These are phyloP conservation scores for Shargacucullia verbasci DNA, from an alignment of 2,888 invertebrate genomes.

Conservation along the genomic window DNA sequence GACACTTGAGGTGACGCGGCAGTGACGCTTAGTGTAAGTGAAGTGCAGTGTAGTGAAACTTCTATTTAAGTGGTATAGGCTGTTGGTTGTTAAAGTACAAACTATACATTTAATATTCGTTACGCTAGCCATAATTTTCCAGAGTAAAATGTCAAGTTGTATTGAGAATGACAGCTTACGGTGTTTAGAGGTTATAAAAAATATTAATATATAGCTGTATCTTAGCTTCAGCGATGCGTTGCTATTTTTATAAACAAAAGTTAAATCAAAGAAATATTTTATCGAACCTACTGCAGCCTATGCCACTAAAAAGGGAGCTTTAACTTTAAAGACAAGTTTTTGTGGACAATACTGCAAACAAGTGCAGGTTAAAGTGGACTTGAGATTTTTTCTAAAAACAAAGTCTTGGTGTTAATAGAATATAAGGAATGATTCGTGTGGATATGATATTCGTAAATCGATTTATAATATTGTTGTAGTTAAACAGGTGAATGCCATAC, in stretches of 20 bases:
- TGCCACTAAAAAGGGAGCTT: conserved; percentile 21
- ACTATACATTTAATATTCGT: conserved; percentile 19
- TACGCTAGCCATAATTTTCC: conserved; percentile 19
- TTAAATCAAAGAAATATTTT: conserved; percentile 27
- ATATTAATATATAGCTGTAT: neutral
- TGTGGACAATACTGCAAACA: conserved; percentile 26
- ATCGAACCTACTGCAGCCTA: conserved; percentile 14
- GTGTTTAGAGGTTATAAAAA: conserved; percentile 6
- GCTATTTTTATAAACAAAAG: conserved; percentile 40
- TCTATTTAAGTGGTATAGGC: conserved; percentile 21
- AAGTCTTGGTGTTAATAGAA: conserved; percentile 42
- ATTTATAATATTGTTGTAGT: conserved; percentile 12
- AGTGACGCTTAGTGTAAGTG: conserved; percentile 61
- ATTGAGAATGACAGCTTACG: conserved; percentile 17
- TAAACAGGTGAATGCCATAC: neutral
- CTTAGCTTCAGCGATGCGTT: conserved; percentile 29
- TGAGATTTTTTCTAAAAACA: conserved; percentile 22
- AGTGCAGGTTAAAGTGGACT: conserved; percentile 25
- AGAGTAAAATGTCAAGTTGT: conserved; percentile 8
- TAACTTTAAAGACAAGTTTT: conserved; percentile 10
- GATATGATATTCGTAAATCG: conserved; percentile 9
- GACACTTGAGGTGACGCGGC: conserved; percentile 75
- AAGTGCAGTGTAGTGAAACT: conserved; percentile 46
- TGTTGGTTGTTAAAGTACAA: conserved; percentile 44
- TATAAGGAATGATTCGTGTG: conserved; percentile 27